phyloP scores from a whole-genome alignment of 2,797 vertebrate genomes.

The Adelosebastes latens region DNA sequence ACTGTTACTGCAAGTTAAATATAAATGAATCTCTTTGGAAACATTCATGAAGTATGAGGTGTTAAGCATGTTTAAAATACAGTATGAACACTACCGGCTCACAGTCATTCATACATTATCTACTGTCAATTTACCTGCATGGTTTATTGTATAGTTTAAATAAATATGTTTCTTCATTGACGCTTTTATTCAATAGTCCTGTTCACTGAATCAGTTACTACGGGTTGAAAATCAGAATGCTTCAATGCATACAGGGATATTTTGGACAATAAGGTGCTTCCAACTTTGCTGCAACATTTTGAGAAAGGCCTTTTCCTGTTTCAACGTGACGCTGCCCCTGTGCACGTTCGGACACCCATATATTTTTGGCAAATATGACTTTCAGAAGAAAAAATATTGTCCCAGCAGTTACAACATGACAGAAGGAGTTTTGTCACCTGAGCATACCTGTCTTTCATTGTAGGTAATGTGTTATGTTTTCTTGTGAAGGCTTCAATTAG shows the following conservation, averaged over 20 bases:
- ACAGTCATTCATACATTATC: not conserved
- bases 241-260: not conserved
- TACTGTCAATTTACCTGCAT: not conserved
- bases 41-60: not conserved
- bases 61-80: not conserved
- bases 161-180: not conserved
- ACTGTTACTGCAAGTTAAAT: not conserved
- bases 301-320: not conserved
- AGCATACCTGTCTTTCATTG: constrained; percentile 17
- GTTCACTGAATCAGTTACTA: not conserved
- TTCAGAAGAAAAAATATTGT: not conserved
- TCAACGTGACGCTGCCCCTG: not conserved
- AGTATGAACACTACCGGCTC: not conserved
- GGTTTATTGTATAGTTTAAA: not conserved
- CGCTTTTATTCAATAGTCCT: not conserved
- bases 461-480: constrained; percentile 20
- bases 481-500: constrained; percentile 51
- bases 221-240: not conserved
- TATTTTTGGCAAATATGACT: not conserved
- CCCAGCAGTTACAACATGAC: not conserved
- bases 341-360: not conserved
- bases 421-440: constrained; percentile 21
- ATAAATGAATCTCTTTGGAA: not conserved
- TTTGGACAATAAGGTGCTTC: not conserved
- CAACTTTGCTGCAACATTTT: not conserved